Conservation (phyloP, 2,888 invertebrate genomes). For the Hololepta plana region DNA sequence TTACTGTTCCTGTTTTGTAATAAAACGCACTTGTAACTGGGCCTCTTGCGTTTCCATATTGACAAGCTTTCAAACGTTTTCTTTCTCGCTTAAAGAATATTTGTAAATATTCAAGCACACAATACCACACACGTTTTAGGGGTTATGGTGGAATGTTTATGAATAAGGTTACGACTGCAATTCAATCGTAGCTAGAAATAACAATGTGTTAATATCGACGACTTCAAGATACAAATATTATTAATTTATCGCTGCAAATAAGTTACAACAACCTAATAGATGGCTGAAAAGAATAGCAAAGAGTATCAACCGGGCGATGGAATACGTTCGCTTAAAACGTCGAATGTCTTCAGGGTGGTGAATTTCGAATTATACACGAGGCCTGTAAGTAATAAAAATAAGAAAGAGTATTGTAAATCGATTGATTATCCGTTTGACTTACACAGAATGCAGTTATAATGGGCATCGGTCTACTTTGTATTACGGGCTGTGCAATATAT, state of each 20-base stretch:
- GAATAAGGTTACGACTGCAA: too few species aligned
- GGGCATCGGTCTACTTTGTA: constrained; percentile 59
- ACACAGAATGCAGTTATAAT: constrained; percentile 79
- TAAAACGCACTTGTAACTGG: constrained; percentile 59
- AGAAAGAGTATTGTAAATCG: constrained; percentile 3
- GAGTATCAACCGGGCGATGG: constrained; percentile 50
- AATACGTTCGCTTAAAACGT: constrained; percentile 52
- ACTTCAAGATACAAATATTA: too few species aligned
- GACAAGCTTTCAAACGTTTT: too few species aligned
- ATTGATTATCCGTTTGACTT: constrained; percentile 24
- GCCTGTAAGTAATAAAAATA: constrained; percentile 45
- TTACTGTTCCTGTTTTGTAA: constrained; percentile 68
- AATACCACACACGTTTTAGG: too few species aligned
- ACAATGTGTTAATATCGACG: too few species aligned
- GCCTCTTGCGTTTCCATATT: constrained; percentile 27
- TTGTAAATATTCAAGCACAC: too few species aligned
- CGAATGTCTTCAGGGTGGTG: constrained; percentile 57
- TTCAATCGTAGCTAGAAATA: too few species aligned
- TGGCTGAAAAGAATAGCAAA: constrained; percentile 4
- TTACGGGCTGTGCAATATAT: constrained; percentile 59
- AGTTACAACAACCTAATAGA: neutral
- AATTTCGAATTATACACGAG: constrained; percentile 83
- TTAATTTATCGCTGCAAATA: constrained; percentile 1
- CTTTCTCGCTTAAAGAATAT: too few species aligned
- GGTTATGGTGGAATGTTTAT: too few species aligned